Evolutionary conservation across 2,888 invertebrate genomes (phyloP), one percentile per base, ranked within the genome.

Genomic region (Rhagonycha lutea): DNA sequence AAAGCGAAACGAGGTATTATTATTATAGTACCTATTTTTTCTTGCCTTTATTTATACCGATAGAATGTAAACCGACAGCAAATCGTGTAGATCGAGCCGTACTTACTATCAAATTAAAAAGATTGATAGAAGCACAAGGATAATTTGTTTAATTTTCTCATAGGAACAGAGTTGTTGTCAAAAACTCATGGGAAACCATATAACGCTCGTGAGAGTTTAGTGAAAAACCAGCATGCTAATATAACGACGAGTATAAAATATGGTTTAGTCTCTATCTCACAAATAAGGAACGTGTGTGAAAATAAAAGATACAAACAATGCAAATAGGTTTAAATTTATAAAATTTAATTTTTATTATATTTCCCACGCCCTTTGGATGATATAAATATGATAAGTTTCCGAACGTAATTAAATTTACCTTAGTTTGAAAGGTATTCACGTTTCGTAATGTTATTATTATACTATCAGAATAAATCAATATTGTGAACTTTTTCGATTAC

Each of bases 61-160:
- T 47, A 47, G 5, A 47, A 47, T 47, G 12, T 47, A n/a, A 47
- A 47, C 7, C 11, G n/a, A 47, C 5, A n/a, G n/a, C 32, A 47
- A 47, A 28, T 28, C 28, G 28, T 28, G 32, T n/a, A 47, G 32
- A 47, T 47, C n/a, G n/a, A 47, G 47, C n/a, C 7, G n/a, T 47
- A 47, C n/a, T n/a, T 47, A 47, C 12, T 4, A 32, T 32, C 4
- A 47, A 47, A 47, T 47, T 47, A 70, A 74, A 73, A 71, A 67
- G 28, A 18, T 61, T 71, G 77, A 74, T 72, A 69, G 67, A 72
- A 76, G 61, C 77, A 72, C 71, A 72, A 70, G 78, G 75, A 70
- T 78, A 76, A 78, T 78, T 78, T 78, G 73, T 78, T 75, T 78
- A 70, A 68, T 78, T 78, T 78, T 78, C 78, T 75, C 78, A 78